Percentiles rank a stretch among this genome's conserved stretches.
Evolutionary conservation across 2,888 invertebrate species (phyloP).

Genomic region (Leuctra nigra): DNA sequence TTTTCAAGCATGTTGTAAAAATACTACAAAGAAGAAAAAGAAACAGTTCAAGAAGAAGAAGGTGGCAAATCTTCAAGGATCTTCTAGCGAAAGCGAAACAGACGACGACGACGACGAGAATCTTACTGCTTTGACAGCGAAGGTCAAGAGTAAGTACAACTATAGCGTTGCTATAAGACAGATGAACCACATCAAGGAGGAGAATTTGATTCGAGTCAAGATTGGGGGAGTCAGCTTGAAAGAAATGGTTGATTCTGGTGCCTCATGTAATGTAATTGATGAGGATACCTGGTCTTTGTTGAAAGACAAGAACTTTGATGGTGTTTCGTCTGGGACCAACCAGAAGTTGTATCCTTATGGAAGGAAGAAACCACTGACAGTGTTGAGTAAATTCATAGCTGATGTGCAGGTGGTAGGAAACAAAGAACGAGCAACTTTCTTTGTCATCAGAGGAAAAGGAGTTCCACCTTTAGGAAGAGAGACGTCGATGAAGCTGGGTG

Average conservation of each 20-base stretch:
- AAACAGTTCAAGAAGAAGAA: neutral
- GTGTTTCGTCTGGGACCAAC: neutral
- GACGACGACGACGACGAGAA: neutral
- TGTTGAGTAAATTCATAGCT: conserved; percentile 16
- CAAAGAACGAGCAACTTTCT: neutral
- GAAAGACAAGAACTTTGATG: conserved; percentile 6
- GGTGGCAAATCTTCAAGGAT: neutral
- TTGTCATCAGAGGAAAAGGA: conserved; percentile 13
- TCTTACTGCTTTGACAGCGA: neutral
- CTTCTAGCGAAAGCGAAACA: neutral
- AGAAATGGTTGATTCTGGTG: conserved; percentile 20
- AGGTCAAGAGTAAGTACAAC: neutral
- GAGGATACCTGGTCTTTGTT: conserved; percentile 4
- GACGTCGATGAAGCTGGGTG: conserved; percentile 15
- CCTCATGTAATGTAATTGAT: conserved; percentile 18
- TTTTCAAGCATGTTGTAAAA: neutral
- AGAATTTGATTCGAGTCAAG: neutral
- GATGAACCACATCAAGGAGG: neutral
- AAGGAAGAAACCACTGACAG: neutral
- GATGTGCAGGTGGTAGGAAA: neutral
- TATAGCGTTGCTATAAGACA: neutral
- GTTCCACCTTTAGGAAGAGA: conserved; percentile 14
- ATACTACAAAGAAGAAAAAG: neutral
- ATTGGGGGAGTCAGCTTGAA: conserved; percentile 18
- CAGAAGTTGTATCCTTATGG: conserved; percentile 17